Evolutionary conservation across 2,797 vertebrate species (phyloP).

Genomic region (Gila robusta): DNA sequence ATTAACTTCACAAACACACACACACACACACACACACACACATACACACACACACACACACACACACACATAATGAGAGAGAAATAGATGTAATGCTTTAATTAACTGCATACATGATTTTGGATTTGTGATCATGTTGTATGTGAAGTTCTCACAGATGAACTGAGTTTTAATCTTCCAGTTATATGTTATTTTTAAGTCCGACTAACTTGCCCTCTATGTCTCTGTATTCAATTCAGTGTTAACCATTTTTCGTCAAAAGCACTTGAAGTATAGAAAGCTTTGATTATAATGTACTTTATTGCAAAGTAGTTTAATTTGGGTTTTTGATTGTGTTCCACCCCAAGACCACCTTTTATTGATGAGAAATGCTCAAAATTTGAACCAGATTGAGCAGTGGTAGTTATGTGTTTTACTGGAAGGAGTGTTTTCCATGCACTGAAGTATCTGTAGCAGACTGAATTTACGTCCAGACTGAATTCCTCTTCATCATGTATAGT

Average conservation of each 20-base stretch:
- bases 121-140: constrained; percentile 36
- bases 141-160: constrained; percentile 6
- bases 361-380: too few relatives aligned
- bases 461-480: constrained; percentile 10
- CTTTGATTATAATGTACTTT: background rate
- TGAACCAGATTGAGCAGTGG: background rate
- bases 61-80: background rate
- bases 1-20: constrained; percentile 53
- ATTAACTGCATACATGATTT: constrained; percentile 54
- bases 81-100: constrained; percentile 45
- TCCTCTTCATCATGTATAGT: constrained; percentile 14
- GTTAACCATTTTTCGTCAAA: background rate
- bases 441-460: background rate
- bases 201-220: background rate
- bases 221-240: background rate
- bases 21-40: constrained; percentile 21
- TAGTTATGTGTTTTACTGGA: background rate
- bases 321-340: background rate
- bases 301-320: background rate
- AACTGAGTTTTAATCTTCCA: background rate
- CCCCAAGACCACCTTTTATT: background rate
- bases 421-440: background rate
- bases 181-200: background rate
- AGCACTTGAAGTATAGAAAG: background rate
- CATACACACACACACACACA: background rate